Percentiles rank a stretch among this genome's conserved stretches.
Evolutionary conservation across 2,888 invertebrate species (phyloP).

Genomic region (Microplitis deprimator): DNA sequence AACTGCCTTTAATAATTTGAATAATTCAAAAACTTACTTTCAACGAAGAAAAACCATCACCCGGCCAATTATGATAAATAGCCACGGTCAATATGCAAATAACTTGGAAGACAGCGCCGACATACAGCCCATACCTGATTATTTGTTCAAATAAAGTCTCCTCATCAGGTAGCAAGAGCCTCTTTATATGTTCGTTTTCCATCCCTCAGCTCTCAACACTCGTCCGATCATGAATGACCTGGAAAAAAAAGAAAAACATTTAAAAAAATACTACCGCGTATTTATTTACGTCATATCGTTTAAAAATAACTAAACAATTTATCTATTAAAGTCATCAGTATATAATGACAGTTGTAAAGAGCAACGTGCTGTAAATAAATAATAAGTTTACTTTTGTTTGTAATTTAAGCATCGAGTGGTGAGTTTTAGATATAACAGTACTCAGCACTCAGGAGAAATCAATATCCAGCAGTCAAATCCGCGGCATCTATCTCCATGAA

Average conservation of each 20-base stretch:
- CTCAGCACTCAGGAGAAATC: conserved; percentile 40
- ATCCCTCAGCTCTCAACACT: conserved; percentile 54
- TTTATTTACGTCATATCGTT: neutral
- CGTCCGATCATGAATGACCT: conserved; percentile 31
- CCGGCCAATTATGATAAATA: conserved; percentile 72
- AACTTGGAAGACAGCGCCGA: conserved; percentile 91
- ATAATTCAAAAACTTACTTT: conserved; percentile 69
- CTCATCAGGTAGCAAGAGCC: conserved; percentile 66
- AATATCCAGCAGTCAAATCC: conserved; percentile 44
- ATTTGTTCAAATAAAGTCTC: conserved; percentile 67
- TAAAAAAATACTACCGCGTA: neutral
- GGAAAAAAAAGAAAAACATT: neutral
- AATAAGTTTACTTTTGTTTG: conserved; percentile 22
- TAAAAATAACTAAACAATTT: neutral
- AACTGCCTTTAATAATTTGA: neutral
- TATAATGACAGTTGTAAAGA: neutral
- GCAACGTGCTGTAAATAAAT: neutral
- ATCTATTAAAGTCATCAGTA: neutral
- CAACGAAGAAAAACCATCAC: conserved; percentile 64
- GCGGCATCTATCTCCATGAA: neutral
- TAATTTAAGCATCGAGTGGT: conserved; percentile 35
- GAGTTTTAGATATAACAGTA: conserved; percentile 23
- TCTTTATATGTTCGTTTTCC: conserved; percentile 68
- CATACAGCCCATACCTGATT: conserved; percentile 78
- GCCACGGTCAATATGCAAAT: conserved; percentile 87